phyloP scores from a whole-genome alignment of 2,888 invertebrate genomes.

The Lycophotia porphyrea region DNA sequence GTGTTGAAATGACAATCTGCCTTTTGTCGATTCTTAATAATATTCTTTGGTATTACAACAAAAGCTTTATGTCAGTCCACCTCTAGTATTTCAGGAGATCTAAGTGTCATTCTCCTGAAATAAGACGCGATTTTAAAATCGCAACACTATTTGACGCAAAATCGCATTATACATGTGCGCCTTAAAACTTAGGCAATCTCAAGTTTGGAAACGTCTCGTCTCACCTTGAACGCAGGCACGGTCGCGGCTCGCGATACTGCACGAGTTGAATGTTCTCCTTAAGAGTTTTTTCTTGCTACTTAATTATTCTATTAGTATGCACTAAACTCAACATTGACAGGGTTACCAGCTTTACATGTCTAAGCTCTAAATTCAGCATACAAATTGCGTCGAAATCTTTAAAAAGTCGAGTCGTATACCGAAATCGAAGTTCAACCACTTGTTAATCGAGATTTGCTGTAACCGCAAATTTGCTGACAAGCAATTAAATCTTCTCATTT shows the following conservation, averaged over 20 bases:
- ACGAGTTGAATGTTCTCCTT: constrained; percentile 68
- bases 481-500: constrained; percentile 15
- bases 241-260: constrained; percentile 61
- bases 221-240: constrained; percentile 67
- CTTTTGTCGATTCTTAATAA: not conserved
- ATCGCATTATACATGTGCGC: constrained; percentile 38
- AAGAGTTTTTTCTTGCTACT: constrained; percentile 65
- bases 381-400: constrained; percentile 11
- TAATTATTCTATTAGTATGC: constrained; percentile 76
- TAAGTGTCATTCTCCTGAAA: not conserved
- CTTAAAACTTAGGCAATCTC: constrained; percentile 23
- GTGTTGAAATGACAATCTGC: not conserved
- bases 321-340: constrained; percentile 60
- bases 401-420: constrained; percentile 28
- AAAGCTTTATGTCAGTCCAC: not conserved
- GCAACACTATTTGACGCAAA: not conserved
- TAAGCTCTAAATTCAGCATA: constrained; percentile 34
- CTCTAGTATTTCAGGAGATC: not conserved
- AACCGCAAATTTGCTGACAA: constrained; percentile 4
- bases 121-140: not conserved
- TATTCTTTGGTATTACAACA: not conserved
- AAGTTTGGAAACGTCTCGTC: constrained; percentile 56
- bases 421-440: constrained; percentile 36
- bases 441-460: constrained; percentile 6
- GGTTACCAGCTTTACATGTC: constrained; percentile 52